phyloP scores from a whole-genome alignment of 2,113 vertebrate genomes.

The Pan paniscus region DNA sequence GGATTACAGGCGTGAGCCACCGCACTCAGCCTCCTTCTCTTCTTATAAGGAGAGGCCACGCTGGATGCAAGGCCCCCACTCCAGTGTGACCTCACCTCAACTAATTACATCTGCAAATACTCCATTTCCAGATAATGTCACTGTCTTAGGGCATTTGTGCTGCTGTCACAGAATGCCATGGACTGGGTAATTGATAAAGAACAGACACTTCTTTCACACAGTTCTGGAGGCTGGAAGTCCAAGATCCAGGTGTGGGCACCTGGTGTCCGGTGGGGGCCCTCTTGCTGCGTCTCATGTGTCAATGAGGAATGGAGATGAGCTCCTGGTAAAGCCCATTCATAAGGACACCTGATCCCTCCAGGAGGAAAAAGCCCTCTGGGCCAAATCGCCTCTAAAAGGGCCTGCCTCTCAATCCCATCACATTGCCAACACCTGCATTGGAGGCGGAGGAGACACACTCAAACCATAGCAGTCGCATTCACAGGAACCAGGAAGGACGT shows the following conservation, averaged over 20 bases:
- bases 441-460: neutral
- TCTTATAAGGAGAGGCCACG: neutral
- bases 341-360: neutral
- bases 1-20: too few species aligned
- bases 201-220: neutral
- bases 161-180: neutral
- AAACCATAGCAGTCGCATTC: neutral
- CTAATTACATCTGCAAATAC: neutral
- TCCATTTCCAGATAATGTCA: neutral
- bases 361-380: neutral
- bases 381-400: neutral
- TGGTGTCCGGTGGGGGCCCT: neutral
- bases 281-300: neutral
- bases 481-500: neutral
- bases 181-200: neutral
- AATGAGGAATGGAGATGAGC: neutral
- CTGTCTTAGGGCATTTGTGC: neutral
- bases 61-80: neutral
- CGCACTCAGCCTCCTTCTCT: neutral
- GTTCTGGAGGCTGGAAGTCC: neutral
- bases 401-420: neutral
- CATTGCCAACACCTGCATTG: accelerated
- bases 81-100: neutral
- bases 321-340: neutral
- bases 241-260: neutral